These are phyloP conservation scores for Oreochromis spilurus DNA, from an alignment of 2,113 vertebrate species.

Conservation along the genomic window DNA sequence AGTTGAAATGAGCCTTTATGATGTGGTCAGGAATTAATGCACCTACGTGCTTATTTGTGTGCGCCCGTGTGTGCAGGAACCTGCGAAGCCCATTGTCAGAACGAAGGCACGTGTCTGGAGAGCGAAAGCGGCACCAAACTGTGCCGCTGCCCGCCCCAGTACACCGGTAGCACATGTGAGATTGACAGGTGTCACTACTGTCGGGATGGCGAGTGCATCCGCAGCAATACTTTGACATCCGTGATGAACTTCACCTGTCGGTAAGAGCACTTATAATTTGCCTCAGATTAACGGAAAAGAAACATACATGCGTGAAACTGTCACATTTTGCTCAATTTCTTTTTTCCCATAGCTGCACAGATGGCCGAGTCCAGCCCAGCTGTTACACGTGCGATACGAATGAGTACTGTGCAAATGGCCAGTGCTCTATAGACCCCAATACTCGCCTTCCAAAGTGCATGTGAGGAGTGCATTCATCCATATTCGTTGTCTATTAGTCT, in stretches of 20 bases:
- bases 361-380: conserved; percentile 81
- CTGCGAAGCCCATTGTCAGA: conserved; percentile 84
- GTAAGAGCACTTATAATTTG: conserved; percentile 59
- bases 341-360: conserved; percentile 67
- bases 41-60: no score
- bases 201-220: conserved; percentile 81
- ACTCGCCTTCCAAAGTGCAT: conserved; percentile 84
- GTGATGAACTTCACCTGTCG: conserved; percentile 83
- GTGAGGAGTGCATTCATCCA: conserved; percentile 57
- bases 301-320: neutral
- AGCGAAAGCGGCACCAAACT: conserved; percentile 67
- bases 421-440: conserved; percentile 79
- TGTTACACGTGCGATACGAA: conserved; percentile 84
- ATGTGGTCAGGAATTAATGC: neutral
- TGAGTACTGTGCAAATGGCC: conserved; percentile 86
- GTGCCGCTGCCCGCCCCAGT: conserved; percentile 83
- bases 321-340: neutral
- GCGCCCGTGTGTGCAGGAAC: conserved; percentile 75
- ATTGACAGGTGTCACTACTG: conserved; percentile 88
- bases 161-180: conserved; percentile 78
- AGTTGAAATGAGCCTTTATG: neutral
- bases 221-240: conserved; percentile 67
- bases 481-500: neutral
- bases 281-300: neutral
- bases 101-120: conserved; percentile 83